Conservation (phyloP, 2,888 invertebrate genomes). For the Phalangium opilio region DNA sequence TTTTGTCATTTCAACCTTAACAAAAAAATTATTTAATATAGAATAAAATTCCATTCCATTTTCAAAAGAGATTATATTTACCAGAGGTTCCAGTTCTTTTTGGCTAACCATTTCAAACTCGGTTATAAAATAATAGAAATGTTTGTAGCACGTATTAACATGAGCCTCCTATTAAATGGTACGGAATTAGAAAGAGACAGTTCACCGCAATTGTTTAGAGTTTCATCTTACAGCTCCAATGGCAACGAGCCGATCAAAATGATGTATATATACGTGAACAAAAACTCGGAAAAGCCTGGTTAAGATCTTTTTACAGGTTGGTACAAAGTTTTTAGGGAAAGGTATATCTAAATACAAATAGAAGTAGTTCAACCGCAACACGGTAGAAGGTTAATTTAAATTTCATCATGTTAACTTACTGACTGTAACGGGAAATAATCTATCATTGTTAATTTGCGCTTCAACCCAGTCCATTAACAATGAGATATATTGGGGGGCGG, state of each 20-base stretch:
- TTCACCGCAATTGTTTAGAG: too few species aligned
- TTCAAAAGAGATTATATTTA: background rate
- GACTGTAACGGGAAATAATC: slow-evolving; percentile 64
- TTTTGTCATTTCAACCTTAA: too few species aligned
- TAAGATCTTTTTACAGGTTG: slow-evolving; percentile 67
- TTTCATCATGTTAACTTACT: slow-evolving; percentile 34
- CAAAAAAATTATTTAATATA: too few species aligned
- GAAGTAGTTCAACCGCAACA: background rate
- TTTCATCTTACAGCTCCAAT: slow-evolving; percentile 48
- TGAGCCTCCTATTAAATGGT: background rate
- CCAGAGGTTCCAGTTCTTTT: background rate
- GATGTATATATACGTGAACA: slow-evolving; percentile 87
- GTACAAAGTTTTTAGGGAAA: slow-evolving; percentile 67
- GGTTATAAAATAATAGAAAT: slow-evolving; percentile 1
- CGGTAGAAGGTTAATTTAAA: background rate
- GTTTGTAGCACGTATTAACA: slow-evolving; percentile 1
- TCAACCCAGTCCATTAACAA: slow-evolving; percentile 85
- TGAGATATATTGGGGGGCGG: slow-evolving; percentile 67
- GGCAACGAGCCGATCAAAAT: slow-evolving; percentile 71
- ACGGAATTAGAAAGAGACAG: too few species aligned
- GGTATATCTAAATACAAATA: slow-evolving; percentile 48
- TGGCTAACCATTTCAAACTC: background rate
- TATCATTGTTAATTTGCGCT: slow-evolving; percentile 72
- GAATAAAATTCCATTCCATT: too few species aligned
- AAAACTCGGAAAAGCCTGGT: slow-evolving; percentile 76